phyloP scores from a whole-genome alignment of 2,113 vertebrate species.

The Aramus guarauna region DNA sequence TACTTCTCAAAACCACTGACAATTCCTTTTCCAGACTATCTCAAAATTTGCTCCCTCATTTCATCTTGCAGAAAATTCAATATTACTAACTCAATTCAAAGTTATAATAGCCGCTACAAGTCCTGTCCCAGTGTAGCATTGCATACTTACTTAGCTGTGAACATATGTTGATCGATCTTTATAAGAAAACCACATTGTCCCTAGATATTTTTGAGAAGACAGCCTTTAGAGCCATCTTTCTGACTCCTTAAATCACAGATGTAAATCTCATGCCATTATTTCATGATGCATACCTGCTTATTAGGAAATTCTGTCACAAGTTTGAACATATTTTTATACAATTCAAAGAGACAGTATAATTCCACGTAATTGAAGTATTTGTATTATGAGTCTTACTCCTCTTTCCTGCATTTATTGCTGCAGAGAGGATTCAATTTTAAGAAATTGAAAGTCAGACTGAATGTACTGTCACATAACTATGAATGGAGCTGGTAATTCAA shows the following conservation, averaged over 20 bases:
- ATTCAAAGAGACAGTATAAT: neutral
- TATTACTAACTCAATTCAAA: neutral
- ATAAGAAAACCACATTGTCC: neutral
- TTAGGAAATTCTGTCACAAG: neutral
- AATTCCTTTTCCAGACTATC: neutral
- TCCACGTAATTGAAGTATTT: neutral
- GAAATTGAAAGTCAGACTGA: neutral
- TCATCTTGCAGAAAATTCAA: neutral
- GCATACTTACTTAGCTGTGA: neutral
- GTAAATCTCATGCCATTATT: neutral
- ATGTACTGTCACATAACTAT: accelerated
- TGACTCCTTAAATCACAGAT: neutral
- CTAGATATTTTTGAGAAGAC: neutral
- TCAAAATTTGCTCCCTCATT: neutral
- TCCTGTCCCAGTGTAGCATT: neutral
- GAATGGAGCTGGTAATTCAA: neutral
- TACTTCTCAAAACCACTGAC: neutral
- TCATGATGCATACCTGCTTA: neutral
- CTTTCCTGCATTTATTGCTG: neutral
- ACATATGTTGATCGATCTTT: neutral
- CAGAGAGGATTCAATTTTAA: neutral
- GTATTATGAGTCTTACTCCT: neutral
- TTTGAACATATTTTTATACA: neutral
- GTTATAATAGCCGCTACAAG: neutral
- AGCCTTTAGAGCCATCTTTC: neutral